phyloP scores from a whole-genome alignment of 2,113 vertebrate species.

The Syrmaticus mikado region DNA sequence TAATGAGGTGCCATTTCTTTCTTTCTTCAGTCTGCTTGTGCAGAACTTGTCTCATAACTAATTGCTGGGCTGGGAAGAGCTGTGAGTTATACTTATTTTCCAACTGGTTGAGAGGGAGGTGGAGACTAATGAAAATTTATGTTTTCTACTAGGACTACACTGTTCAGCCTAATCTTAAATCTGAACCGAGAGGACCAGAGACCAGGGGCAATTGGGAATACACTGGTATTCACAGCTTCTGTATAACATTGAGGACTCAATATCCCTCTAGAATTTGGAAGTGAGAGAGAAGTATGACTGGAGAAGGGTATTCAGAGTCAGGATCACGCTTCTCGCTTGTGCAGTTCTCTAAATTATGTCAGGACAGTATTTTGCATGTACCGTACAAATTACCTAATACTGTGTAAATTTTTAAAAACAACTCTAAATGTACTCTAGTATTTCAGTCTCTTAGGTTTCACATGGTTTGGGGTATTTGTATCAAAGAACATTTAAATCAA shows the following conservation, averaged over 20 bases:
- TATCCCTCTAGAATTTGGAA: not conserved
- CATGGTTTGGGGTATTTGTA: not conserved
- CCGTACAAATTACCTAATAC: not conserved
- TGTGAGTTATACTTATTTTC: not conserved
- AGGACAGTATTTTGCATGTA: not conserved
- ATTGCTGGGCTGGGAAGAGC: not conserved
- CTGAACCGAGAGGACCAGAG: not conserved
- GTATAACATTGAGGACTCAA: accelerated
- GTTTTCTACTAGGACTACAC: not conserved
- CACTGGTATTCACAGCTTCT: not conserved
- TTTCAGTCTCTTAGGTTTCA: not conserved
- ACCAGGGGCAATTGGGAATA: not conserved
- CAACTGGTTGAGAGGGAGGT: not conserved
- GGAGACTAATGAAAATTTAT: not conserved
- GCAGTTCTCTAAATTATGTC: not conserved
- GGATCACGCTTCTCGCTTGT: not conserved
- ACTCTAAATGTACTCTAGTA: not conserved
- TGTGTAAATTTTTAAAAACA: not conserved
- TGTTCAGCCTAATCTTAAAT: not conserved
- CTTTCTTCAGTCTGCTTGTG: not conserved
- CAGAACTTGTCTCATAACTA: not conserved
- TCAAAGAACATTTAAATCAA: not conserved
- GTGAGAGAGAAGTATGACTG: not conserved
- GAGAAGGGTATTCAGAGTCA: not conserved
- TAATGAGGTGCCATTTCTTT: not conserved